Evolutionary conservation across 2,797 vertebrate species (phyloP), one percentile per base, ranked within the genome.

Genomic region (Ibycter americanus): DNA sequence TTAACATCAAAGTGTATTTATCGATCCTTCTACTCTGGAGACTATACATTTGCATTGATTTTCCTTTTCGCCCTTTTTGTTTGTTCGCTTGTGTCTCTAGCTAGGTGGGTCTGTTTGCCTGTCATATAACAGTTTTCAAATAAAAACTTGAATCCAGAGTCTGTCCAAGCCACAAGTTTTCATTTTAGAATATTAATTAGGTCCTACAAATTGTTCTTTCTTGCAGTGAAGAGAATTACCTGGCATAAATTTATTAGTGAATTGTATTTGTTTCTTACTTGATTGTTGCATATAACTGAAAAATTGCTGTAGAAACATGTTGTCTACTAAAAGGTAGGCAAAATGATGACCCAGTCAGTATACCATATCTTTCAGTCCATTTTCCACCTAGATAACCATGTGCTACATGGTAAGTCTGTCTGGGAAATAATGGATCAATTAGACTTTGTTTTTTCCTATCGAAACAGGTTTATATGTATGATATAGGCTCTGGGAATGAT

Each of bases 361-460:
- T 81, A 78, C 15, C 15, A 52, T 71, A 72, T 40, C 22, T 89
- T 85, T 83, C 38, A 92, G n/a, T 81, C 16, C 8, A 38, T 96
- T 89, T 68, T 67, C 26, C 31, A 93, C 32, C 11, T 58, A 49
- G 77, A 83, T 76, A 71, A 90, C 32, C 63, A 66, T 81, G 66
- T 93, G 74, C 26, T 90, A 22, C 59, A 44, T 84, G 36, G 70
- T 71, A 92, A 40, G 26, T 29, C 22, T 87, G 95, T 90, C 54
- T 77, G 49, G 38, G 51, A 96, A 94, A 92, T 83, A 96, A 93
- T 88, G 66, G 79, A 80, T 87, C 88, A 94, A 80, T 96, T 93
- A 94, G 34, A 61, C 17, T 9, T 32, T 34, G 71, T 47, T 32
- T 44, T 31, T 16, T 32, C 52, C 13, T 74, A 11, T 32, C 78